Evolutionary conservation across 2,888 invertebrate genomes (phyloP).

Genomic region (Allacma fusca): DNA sequence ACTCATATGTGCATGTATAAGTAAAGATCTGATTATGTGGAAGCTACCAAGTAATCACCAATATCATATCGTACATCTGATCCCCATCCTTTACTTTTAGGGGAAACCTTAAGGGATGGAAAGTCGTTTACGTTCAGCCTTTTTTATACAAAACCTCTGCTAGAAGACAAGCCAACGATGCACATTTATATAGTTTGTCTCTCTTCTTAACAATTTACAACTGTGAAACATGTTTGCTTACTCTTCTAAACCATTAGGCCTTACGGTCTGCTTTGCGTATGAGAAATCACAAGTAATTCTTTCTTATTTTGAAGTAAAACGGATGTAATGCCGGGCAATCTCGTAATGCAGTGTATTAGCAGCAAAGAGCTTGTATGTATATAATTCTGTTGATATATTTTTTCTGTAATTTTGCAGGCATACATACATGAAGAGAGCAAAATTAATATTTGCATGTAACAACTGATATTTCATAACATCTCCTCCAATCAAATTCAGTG

Average conservation of each 20-base stretch:
- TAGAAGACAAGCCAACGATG: conserved; percentile 12
- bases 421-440: too few species aligned
- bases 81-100: not conserved
- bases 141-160: not conserved
- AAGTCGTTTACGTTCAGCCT: not conserved
- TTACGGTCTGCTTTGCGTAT: not conserved
- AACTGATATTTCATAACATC: too few species aligned
- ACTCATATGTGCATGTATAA: too few species aligned
- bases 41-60: not conserved
- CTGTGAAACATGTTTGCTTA: not conserved
- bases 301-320: not conserved
- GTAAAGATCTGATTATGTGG: not conserved
- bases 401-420: too few species aligned
- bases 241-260: conserved; percentile 3
- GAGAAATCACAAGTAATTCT: not conserved
- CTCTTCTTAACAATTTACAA: not conserved
- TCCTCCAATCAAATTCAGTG: too few species aligned
- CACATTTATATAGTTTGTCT: not conserved
- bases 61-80: not conserved
- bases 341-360: too few species aligned
- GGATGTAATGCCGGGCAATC: too few species aligned
- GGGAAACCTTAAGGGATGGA: not conserved
- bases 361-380: too few species aligned
- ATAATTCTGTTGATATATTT: too few species aligned
- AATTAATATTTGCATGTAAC: too few species aligned